phyloP scores from a whole-genome alignment of 2,888 invertebrate species.

The Cerastis rubricosa region DNA sequence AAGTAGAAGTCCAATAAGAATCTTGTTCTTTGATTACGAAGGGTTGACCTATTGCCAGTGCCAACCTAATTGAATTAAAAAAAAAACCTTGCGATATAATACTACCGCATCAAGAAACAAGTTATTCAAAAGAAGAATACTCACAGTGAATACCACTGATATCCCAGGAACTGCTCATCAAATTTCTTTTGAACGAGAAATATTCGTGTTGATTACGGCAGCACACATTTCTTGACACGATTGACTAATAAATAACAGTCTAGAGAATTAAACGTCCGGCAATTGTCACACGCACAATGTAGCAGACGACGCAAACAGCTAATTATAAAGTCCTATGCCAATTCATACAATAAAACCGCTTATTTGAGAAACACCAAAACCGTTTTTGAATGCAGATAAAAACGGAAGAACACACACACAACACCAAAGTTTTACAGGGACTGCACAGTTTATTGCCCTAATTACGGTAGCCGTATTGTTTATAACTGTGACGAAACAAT shows the following conservation, averaged over 20 bases:
- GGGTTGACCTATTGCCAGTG: constrained; percentile 50
- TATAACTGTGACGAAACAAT: constrained; percentile 63
- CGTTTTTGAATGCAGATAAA: constrained; percentile 49
- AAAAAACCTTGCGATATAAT: constrained; percentile 41
- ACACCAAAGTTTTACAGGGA: constrained; percentile 53
- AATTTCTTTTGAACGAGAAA: constrained; percentile 53
- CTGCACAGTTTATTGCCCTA: constrained; percentile 59
- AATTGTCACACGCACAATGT: constrained; percentile 66
- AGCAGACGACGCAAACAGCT: constrained; percentile 64
- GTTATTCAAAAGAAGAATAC: constrained; percentile 48
- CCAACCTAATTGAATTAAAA: constrained; percentile 65
- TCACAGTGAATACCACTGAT: constrained; percentile 54
- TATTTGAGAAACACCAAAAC: constrained; percentile 59
- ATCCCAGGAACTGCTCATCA: constrained; percentile 60
- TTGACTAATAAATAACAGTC: constrained; percentile 56
- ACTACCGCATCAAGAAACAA: constrained; percentile 42
- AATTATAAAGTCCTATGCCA: constrained; percentile 71
- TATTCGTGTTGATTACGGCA: constrained; percentile 28
- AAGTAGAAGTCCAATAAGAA: constrained; percentile 49
- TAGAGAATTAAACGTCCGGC: constrained; percentile 59
- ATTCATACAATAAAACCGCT: constrained; percentile 65
- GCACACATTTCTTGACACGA: constrained; percentile 52
- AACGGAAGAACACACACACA: constrained; percentile 49
- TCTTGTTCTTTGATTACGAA: constrained; percentile 51
- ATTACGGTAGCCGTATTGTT: constrained; percentile 60